Evolutionary conservation across 2,113 vertebrate species (phyloP), one percentile per base, ranked within the genome.

Genomic region (Siniperca knerii): DNA sequence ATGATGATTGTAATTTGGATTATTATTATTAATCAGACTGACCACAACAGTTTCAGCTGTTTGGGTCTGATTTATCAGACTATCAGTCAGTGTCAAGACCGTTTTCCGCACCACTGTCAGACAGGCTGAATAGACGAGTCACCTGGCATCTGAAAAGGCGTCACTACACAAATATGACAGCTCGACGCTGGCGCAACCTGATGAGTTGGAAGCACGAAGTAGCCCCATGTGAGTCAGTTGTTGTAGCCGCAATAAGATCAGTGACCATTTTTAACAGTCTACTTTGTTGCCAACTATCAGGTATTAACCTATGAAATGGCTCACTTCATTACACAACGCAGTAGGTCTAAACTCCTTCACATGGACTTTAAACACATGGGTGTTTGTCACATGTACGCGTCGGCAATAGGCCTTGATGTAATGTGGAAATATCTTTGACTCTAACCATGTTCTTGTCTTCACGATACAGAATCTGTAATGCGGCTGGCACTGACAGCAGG

Each of bases 11-110:
- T 25, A 42, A 37, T 66, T 61, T 67, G 33, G 7, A 70, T 21
- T 35, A 68, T 50, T 50, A n/a, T 25, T 25, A 25, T 81, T 18
- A 20, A 69, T 81, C 54, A 60, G 68, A 84, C 54, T 44, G 33
- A 77, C 25, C 33, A 61, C 25, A 73, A 8, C 37, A 62, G 40
- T 66, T 67, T 68, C 21, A 77, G 33, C 57, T 68, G 40, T 69
- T 81, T 83, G 54, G 68, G 42, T 85, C 42, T 44, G 15, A 81
- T 85, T 81, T 65, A 65, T 75, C 42, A 58, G 48, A 52, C 64
- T 10, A 29, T 79, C 74, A 66, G 57, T 87, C 75, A 81, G 42
- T 81, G 84, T 86, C 77, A 66, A 4, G 0, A 54, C 40, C 6
- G 18, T 81, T 85, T 83, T 78, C 61, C 25, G 0, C 44, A 71